Evolutionary conservation across 2,113 vertebrate species (phyloP), one percentile per base, ranked within the genome.

Genomic region (Bufo bufo): DNA sequence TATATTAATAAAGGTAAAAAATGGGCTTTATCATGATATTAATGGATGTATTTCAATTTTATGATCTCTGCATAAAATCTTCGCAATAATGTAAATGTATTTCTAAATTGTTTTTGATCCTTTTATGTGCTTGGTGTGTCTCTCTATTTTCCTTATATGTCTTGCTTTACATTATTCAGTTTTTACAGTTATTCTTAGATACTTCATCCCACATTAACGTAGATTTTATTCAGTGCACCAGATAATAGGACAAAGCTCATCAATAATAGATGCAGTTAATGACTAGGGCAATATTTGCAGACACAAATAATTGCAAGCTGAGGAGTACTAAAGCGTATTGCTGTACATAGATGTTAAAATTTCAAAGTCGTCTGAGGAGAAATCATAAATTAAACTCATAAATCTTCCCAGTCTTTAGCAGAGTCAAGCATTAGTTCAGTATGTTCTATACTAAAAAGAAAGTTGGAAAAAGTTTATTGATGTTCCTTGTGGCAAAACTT

Each of bases 381-480:
- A 78, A 88, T 88, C 87, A 88, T 88, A 84, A 88, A 88, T 88
- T 88, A 88, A 88, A 88, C 87, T 88, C 80, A 84, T 88, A 84
- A 88, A 88, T 88, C 87, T 88, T 88, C 81, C 81, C 71, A 63
- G 82, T 88, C 80, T 88, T 88, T 84, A 88, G 81, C 80, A 83
- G 65, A 83, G 63, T 82, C 50, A 82, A 82, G 66, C 86, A 82
- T 54, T 88, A 88, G 86, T 88, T 83, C 47, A 54, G 54, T 17
- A 10, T 50, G 20, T 88, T 69, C 80, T 75, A 23, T 65, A 50
- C 86, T 50, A 83, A 83, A 83, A 43, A 10, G 59, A 83, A 50
- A 77, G 81, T 65, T 56, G 23, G 45, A 84, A 83, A 52, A 88
- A 65, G 71, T 88, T 88, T 84, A 88, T 63, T 65, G 69, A 83